phyloP scores from a whole-genome alignment of 2,113 vertebrate genomes.

The Thermophis baileyi region DNA sequence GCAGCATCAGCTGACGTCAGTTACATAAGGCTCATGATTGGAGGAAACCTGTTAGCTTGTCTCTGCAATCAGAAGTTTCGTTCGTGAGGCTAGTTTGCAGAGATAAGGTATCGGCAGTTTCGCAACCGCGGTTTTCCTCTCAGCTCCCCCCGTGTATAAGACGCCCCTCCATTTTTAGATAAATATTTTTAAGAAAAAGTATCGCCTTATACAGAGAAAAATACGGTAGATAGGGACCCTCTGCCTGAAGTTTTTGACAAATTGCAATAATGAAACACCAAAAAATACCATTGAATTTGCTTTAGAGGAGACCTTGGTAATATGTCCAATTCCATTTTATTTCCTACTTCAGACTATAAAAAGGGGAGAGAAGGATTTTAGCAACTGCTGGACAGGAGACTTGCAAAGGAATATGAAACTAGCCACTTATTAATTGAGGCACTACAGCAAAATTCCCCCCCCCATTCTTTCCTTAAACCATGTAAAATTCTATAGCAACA shows the following conservation, averaged over 20 bases:
- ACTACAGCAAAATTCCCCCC: not conserved
- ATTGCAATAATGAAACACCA: not conserved
- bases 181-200: too few species aligned
- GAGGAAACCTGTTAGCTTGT: too few species aligned
- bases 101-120: too few species aligned
- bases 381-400: not conserved
- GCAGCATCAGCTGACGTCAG: too few species aligned
- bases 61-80: too few species aligned
- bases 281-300: not conserved
- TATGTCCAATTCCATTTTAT: not conserved
- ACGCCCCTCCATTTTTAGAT: too few species aligned
- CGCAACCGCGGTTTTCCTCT: too few species aligned
- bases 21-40: too few species aligned
- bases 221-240: not conserved
- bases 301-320: not conserved
- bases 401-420: not conserved
- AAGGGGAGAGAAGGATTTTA: not conserved
- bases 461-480: not conserved
- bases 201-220: too few species aligned
- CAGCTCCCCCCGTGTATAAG: too few species aligned
- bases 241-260: not conserved
- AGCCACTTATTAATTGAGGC: too few species aligned
- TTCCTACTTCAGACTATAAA: not conserved
- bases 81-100: too few species aligned
- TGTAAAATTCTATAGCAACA: not conserved